Percentiles rank a stretch among this genome's conserved stretches.
phyloP scores from a whole-genome alignment of 2,797 vertebrate species.

The Mus spretus region DNA sequence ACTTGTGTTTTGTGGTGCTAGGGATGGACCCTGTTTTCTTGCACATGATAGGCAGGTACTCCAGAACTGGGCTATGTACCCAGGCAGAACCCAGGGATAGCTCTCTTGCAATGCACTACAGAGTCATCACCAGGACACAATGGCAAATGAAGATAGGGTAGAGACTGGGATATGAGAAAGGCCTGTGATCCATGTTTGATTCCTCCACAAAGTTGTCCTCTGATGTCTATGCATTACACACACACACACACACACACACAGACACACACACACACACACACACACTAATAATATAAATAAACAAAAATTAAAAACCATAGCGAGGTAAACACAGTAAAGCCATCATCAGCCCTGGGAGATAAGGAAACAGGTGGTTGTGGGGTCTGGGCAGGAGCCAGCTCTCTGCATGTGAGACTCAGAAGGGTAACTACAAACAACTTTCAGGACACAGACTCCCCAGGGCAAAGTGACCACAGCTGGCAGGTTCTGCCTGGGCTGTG shows the following conservation, averaged over 20 bases:
- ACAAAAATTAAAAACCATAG: background rate
- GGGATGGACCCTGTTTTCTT: background rate
- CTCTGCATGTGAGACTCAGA: background rate
- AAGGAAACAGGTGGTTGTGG: background rate
- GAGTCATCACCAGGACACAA: background rate
- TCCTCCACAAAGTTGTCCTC: background rate
- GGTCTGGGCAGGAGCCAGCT: background rate
- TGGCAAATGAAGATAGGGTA: background rate
- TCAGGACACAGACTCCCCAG: background rate
- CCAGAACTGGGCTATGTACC: background rate
- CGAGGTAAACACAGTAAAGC: background rate
- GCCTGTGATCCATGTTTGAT: background rate
- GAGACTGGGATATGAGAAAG: background rate
- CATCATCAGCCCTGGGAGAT: background rate
- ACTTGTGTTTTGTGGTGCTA: background rate
- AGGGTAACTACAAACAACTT: background rate
- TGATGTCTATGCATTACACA: background rate
- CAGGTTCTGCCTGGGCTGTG: background rate
- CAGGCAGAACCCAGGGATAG: background rate
- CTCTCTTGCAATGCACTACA: background rate
- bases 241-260: background rate
- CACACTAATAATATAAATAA: background rate
- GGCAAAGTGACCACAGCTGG: background rate
- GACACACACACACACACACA: background rate
- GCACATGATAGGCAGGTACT: background rate